Conservation (phyloP, 2,888 invertebrate genomes). For the Yponomeuta cagnagella region DNA sequence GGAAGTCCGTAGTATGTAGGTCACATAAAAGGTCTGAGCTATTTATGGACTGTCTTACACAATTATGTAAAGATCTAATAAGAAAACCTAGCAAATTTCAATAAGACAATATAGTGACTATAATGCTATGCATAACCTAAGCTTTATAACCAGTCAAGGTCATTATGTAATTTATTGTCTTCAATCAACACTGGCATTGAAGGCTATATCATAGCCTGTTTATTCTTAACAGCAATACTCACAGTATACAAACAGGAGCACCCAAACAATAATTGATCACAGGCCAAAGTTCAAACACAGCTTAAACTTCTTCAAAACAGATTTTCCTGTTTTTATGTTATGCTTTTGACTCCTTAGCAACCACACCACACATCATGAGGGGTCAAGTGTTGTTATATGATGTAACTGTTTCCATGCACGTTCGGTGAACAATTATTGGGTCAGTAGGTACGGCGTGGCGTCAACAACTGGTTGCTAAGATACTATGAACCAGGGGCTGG, state of each 20-base stretch:
- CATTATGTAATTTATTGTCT: constrained; percentile 12
- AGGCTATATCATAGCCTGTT: not conserved
- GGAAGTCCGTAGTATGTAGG: constrained; percentile 51
- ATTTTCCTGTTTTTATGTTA: constrained; percentile 31
- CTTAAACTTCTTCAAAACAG: not conserved
- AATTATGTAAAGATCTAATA: constrained; percentile 16
- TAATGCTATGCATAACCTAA: not conserved
- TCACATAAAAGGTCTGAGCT: constrained; percentile 52
- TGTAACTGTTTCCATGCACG: constrained; percentile 43
- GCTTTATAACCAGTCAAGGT: constrained; percentile 9
- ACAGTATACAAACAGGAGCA: constrained; percentile 26
- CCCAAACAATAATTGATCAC: constrained; percentile 21
- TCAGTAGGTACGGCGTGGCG: constrained; percentile 48
- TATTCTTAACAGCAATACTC: constrained; percentile 25
- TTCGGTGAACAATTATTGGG: constrained; percentile 43
- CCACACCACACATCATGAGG: constrained; percentile 23
- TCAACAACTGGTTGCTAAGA: constrained; percentile 75
- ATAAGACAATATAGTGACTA: not conserved
- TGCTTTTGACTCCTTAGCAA: constrained; percentile 50
- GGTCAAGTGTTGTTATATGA: constrained; percentile 34
- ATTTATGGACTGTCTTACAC: constrained; percentile 34
- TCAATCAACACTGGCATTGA: not conserved
- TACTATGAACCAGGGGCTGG: constrained; percentile 51
- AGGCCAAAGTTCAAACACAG: constrained; percentile 27
- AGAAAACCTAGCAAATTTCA: not conserved